Percentiles rank a stretch among this genome's conserved stretches.
These are phyloP conservation scores for Mormyrus hasselquistii DNA, from an alignment of 2,797 vertebrate species.

Conservation along the genomic window DNA sequence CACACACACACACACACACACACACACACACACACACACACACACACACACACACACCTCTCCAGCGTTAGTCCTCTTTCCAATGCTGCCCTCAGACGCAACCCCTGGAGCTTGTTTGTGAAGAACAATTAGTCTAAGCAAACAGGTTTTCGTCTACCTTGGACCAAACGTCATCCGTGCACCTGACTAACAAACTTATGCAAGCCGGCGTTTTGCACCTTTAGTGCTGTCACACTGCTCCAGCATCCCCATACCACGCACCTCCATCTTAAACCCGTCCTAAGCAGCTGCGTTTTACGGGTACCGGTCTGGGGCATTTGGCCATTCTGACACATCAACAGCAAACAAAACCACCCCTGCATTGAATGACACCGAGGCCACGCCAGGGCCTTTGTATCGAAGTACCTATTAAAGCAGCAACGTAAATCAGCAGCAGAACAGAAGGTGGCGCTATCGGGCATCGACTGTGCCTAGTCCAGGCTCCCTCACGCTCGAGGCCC, in stretches of 20 bases:
- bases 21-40: constrained; percentile 37
- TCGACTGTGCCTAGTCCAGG: neutral
- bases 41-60: constrained; percentile 31
- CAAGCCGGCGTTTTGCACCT: neutral
- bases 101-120: constrained; percentile 22
- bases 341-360: constrained; percentile 25
- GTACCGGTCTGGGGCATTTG: neutral
- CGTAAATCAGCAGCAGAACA: constrained; percentile 34
- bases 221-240: neutral
- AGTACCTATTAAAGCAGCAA: constrained; percentile 44
- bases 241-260: neutral
- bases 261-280: neutral
- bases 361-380: neutral
- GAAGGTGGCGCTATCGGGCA: constrained; percentile 17
- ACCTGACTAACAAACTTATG: neutral
- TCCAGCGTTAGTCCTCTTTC: constrained; percentile 35
- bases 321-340: neutral
- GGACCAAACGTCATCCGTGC: neutral
- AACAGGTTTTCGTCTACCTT: constrained; percentile 27
- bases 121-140: constrained; percentile 30
- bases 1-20: constrained; percentile 43
- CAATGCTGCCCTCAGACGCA: constrained; percentile 15
- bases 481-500: neutral
- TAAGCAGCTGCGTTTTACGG: neutral
- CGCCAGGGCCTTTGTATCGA: constrained; percentile 33